These are phyloP conservation scores for Muscicapa adusta DNA, from an alignment of 2,113 vertebrate genomes.

Conservation along the genomic window DNA sequence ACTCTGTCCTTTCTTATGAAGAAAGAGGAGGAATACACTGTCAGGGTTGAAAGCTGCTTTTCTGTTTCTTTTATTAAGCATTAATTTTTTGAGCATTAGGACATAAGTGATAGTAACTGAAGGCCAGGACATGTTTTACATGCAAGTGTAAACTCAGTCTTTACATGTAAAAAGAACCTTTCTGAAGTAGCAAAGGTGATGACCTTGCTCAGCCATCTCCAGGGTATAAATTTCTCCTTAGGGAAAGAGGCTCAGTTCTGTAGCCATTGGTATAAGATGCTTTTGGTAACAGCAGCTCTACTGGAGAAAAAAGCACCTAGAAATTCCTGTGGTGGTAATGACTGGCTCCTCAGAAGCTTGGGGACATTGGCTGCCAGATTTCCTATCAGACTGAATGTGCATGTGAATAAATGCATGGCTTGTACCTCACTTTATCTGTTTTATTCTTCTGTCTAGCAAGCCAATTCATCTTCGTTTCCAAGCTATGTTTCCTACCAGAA, in stretches of 20 bases:
- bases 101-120: background rate
- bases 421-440: background rate
- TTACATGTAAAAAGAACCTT: background rate
- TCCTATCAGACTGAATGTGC: background rate
- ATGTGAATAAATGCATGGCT: background rate
- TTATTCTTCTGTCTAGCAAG: background rate
- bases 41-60: background rate
- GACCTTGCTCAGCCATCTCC: background rate
- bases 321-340: background rate
- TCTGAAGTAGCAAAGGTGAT: background rate
- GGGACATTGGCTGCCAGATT: background rate
- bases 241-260: background rate
- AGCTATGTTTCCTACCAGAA: background rate
- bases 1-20: background rate
- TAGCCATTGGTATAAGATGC: background rate
- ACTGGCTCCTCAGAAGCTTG: background rate
- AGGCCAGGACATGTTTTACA: background rate
- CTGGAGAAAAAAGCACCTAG: background rate
- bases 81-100: background rate
- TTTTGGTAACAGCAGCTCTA: background rate
- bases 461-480: background rate
- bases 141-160: background rate
- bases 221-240: background rate
- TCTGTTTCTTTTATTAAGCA: background rate
- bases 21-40: background rate